phyloP scores from a whole-genome alignment of 1,140 invertebrate species.

The Apolygus lucorum region DNA sequence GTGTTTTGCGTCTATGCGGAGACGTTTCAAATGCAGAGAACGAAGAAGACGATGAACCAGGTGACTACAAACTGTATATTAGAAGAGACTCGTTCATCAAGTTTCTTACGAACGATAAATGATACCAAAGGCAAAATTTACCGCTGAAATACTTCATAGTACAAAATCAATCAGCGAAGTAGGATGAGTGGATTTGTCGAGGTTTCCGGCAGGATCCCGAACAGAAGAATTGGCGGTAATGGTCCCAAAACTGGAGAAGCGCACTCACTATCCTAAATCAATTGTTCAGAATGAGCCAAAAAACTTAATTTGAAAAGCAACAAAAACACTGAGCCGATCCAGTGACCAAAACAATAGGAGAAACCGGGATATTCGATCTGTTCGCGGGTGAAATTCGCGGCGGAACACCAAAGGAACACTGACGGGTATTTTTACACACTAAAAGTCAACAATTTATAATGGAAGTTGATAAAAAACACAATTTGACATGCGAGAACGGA shows the following conservation, averaged over 20 bases:
- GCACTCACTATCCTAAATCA: too few species aligned
- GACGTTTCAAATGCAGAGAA: too few species aligned
- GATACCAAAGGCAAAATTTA: background rate
- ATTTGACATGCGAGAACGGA: constrained; percentile 5
- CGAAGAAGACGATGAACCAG: too few species aligned
- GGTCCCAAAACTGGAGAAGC: background rate
- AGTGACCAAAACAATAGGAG: background rate
- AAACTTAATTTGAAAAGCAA: background rate
- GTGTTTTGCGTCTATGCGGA: too few species aligned
- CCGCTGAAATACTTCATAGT: background rate
- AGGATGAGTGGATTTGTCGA: too few species aligned
- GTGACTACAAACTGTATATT: too few species aligned
- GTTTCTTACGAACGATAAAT: too few species aligned
- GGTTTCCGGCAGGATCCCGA: too few species aligned
- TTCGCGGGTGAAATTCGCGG: background rate
- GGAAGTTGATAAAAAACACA: constrained; percentile 10
- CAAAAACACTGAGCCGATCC: background rate
- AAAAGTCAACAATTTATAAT: background rate
- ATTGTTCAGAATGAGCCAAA: too few species aligned
- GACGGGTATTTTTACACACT: background rate
- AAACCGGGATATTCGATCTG: background rate
- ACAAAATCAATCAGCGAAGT: background rate
- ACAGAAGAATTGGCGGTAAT: too few species aligned
- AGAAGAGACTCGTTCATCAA: too few species aligned
- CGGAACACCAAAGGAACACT: background rate